A percentile compares a stretch with the other conserved stretches of the same genome.
Conservation (phyloP, 2,888 invertebrate species). For the Deroplatys truncata region DNA sequence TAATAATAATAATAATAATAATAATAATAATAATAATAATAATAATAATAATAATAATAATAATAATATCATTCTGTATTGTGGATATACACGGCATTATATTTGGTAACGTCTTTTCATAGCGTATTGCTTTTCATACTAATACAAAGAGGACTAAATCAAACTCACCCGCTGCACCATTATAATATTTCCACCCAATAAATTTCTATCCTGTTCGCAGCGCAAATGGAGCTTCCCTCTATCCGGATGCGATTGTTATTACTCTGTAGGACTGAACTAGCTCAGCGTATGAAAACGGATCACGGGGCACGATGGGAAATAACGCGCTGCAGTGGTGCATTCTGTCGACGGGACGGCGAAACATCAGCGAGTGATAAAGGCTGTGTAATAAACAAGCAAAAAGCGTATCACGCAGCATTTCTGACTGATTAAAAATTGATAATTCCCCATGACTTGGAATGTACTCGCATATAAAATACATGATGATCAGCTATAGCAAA, state of each 20-base stretch:
- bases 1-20: too few species aligned
- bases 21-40: too few species aligned
- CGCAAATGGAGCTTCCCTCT: constrained; percentile 1
- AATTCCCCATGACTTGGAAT: too few species aligned
- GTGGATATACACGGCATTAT: not conserved
- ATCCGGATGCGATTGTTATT: not conserved
- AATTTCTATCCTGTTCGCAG: not conserved
- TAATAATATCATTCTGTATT: too few species aligned
- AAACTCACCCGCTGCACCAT: not conserved
- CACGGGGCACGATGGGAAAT: not conserved
- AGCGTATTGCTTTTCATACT: not conserved
- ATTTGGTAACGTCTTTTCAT: not conserved
- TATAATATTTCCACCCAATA: constrained; percentile 14
- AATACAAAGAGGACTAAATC: not conserved
- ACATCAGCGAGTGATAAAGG: too few species aligned
- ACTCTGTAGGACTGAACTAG: not conserved
- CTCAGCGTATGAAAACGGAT: not conserved
- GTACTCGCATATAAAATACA: too few species aligned
- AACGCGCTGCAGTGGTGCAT: not conserved
- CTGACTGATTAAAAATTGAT: too few species aligned
- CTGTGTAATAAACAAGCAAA: too few species aligned
- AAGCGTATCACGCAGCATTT: too few species aligned
- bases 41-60: too few species aligned
- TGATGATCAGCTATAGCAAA: too few species aligned
- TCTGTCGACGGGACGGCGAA: not conserved